Conservation (phyloP, 2,113 vertebrate species). For the Otocyon megalotis region DNA sequence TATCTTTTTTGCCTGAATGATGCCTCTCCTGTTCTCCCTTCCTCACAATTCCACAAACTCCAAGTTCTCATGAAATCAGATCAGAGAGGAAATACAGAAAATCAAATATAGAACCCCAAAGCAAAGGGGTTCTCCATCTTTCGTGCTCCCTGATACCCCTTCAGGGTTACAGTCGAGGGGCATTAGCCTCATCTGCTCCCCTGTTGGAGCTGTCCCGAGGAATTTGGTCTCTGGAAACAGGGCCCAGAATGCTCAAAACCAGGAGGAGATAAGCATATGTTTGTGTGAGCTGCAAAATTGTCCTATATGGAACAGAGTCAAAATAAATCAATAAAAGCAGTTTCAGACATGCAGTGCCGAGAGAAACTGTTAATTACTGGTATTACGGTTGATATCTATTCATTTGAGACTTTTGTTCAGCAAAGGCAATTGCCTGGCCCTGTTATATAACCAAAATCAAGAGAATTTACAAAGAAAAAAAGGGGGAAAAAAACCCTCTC, state of each 20-base stretch:
- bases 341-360: slow-evolving; percentile 70
- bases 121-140: neutral
- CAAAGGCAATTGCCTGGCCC: slow-evolving; percentile 66
- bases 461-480: slow-evolving; percentile 71
- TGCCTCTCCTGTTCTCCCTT: neutral
- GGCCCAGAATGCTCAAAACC: neutral
- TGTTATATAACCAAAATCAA: slow-evolving; percentile 79
- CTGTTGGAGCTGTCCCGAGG: neutral
- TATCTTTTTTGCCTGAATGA: neutral
- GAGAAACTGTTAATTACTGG: slow-evolving; percentile 80
- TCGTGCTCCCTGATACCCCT: neutral
- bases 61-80: neutral
- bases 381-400: slow-evolving; percentile 77
- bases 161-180: neutral
- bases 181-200: neutral
- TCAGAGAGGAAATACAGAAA: neutral
- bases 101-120: neutral
- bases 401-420: slow-evolving; percentile 79
- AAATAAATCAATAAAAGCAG: slow-evolving; percentile 80
- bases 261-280: slow-evolving; percentile 75
- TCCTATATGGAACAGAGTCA: slow-evolving; percentile 73
- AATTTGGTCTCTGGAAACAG: neutral
- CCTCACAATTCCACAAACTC: neutral
- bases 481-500: neutral
- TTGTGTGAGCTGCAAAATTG: slow-evolving; percentile 69